These are phyloP conservation scores for Perdita meconis DNA, from an alignment of 2,888 invertebrate species.

Conservation along the genomic window DNA sequence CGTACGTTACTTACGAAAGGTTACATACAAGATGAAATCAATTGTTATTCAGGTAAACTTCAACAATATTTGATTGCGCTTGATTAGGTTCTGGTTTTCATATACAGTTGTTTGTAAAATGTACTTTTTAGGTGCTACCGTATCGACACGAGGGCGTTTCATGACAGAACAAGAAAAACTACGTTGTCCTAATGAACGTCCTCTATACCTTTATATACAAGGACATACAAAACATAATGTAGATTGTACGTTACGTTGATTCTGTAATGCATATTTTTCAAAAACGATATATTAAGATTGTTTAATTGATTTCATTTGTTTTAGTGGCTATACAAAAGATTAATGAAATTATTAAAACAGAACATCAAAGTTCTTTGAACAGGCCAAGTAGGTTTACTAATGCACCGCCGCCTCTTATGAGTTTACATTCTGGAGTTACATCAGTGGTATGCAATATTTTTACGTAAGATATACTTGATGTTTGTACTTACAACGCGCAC, in stretches of 20 bases:
- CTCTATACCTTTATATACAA: conserved; percentile 86
- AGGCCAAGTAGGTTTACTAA: conserved; percentile 83
- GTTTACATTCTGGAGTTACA: conserved; percentile 82
- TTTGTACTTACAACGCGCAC: not conserved
- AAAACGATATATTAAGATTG: not conserved
- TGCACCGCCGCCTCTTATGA: conserved; percentile 85
- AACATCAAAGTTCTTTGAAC: conserved; percentile 81
- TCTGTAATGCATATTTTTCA: not conserved
- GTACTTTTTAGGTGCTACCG: conserved; percentile 85
- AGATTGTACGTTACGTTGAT: conserved; percentile 76
- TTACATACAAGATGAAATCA: conserved; percentile 87
- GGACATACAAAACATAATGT: conserved; percentile 85
- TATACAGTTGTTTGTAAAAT: not conserved
- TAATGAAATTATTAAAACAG: conserved; percentile 85
- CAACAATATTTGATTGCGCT: not conserved
- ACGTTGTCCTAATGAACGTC: conserved; percentile 85
- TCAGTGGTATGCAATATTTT: conserved; percentile 75
- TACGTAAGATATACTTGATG: not conserved
- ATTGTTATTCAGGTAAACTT: conserved; percentile 81
- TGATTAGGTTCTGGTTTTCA: not conserved
- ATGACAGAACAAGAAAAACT: conserved; percentile 85
- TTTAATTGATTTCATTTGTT: conserved; percentile 46
- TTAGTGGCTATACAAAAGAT: conserved; percentile 86
- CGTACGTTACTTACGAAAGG: conserved; percentile 86
- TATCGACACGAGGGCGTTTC: conserved; percentile 86